These are phyloP conservation scores for Peromyscus aztecus DNA, from an alignment of 2,797 vertebrate species.

Conservation along the genomic window DNA sequence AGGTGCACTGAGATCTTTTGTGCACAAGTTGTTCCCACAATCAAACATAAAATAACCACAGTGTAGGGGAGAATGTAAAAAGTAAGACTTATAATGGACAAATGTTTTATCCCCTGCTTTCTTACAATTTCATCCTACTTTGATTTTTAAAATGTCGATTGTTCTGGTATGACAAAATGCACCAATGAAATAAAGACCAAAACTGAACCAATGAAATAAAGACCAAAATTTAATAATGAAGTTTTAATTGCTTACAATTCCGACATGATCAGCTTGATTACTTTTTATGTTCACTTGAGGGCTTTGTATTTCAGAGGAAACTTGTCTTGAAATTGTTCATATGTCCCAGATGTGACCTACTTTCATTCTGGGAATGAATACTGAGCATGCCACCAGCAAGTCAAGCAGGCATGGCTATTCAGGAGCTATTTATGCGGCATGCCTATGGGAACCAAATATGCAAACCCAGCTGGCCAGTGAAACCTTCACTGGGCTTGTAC, in stretches of 20 bases:
- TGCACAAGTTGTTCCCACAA: neutral
- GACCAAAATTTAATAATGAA: constrained; percentile 48
- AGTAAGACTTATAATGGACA: constrained; percentile 29
- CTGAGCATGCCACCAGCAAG: constrained; percentile 65
- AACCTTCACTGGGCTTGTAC: constrained; percentile 51
- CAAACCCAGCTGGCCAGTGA: constrained; percentile 69
- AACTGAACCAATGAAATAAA: constrained; percentile 51
- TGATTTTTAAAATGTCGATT: constrained; percentile 57
- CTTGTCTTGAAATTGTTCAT: constrained; percentile 53
- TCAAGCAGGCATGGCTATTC: constrained; percentile 64
- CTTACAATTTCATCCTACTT: constrained; percentile 16
- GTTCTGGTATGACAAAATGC: constrained; percentile 42
- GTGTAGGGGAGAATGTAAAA: constrained; percentile 7
- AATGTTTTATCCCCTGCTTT: neutral
- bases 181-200: constrained; percentile 39
- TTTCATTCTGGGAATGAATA: constrained; percentile 76
- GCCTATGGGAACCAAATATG: constrained; percentile 59
- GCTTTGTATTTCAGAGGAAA: constrained; percentile 55
- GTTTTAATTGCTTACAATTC: constrained; percentile 43
- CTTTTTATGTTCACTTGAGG: constrained; percentile 63
- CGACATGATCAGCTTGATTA: constrained; percentile 8
- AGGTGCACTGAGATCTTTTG: neutral
- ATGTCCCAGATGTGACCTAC: constrained; percentile 83
- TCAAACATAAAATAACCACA: constrained; percentile 56
- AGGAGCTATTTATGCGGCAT: constrained; percentile 55